Base-by-base conservation (phyloP, 2,113 vertebrate genomes). In the Cromileptes altivelis region DNA sequence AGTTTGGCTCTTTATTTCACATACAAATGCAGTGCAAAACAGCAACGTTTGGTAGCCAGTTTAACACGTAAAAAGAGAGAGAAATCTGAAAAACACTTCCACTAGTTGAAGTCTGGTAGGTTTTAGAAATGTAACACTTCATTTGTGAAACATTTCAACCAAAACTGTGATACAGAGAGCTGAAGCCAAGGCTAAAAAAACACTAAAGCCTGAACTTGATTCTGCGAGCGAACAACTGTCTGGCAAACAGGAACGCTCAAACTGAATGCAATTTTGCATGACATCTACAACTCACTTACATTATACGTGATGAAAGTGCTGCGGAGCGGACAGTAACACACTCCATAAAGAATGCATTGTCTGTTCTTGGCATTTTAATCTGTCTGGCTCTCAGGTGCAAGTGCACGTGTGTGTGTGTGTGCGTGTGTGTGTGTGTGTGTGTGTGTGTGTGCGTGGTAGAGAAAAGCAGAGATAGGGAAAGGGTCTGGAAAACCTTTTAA, bases 401-500 rank as follows among this genome's bases (percentile, higher is more conserved):
- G 69, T 72, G 27, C 81, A 40, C 13, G 7, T 53, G 61, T 5
- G 55, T 61, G 25, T 63, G 21, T 58, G 70, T 52, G 73, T 58
- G 53, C n/a, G 25, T 55, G 71, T 47, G 72, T 60, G 80, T 76
- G 70, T 56, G 57, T 61, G 52, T 30, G 30, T 30, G 30, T 30
- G 30, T 30, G 30, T 4, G 27, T 30, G 27, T 3, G 82, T 50
- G 76, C 58, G 70, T 53, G 47, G 67, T 18, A 61, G 72, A 89
- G 75, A 82, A 84, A 86, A 71, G 40, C 73, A 80, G 62, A 87
- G 82, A 93, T 84, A 88, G 60, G 30, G 67, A 83, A 56, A 37
- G 58, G 64, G 75, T 91, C 89, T 91, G 91, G 88, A 89, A 91
- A 93, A 91, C 23, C 78, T 90, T 92, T 90, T 82, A 89, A 79